Evolutionary conservation across 1,140 invertebrate genomes (phyloP).

Genomic region (Metaphire vulgaris): DNA sequence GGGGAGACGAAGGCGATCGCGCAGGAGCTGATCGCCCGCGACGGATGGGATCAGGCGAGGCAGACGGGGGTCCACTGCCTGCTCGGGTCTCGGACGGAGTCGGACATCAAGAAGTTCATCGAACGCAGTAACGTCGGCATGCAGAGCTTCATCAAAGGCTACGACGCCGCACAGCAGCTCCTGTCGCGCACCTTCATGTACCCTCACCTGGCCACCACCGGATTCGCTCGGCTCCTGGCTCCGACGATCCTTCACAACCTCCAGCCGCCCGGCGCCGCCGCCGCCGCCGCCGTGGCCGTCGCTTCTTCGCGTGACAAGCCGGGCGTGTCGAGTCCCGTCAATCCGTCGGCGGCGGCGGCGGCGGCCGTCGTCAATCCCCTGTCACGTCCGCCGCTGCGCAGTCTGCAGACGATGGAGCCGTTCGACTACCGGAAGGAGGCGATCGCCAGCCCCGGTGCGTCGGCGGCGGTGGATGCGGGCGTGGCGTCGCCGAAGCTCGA

Average conservation of each 20-base stretch:
- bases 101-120: slow-evolving; percentile 59
- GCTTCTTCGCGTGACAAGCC: neutral
- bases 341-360: too few relatives aligned
- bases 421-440: neutral
- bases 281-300: neutral
- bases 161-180: slow-evolving; percentile 18
- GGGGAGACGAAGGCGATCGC: slow-evolving; percentile 74
- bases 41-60: slow-evolving; percentile 73
- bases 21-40: slow-evolving; percentile 68
- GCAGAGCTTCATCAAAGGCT: slow-evolving; percentile 40
- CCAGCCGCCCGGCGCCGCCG: neutral
- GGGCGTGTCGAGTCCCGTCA: neutral
- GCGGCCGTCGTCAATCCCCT: neutral
- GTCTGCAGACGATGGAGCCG: neutral
- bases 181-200: slow-evolving; percentile 13
- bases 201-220: slow-evolving; percentile 7
- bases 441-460: neutral
- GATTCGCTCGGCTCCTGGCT: slow-evolving; percentile 11
- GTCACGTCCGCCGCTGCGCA: neutral
- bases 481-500: neutral
- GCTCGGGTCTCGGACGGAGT: slow-evolving; percentile 50
- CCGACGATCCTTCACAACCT: slow-evolving; percentile 17
- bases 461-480: neutral
- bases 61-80: slow-evolving; percentile 70
- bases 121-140: slow-evolving; percentile 52